Conservation (phyloP, 2,888 invertebrate genomes). For the Chorisops tibialis region DNA sequence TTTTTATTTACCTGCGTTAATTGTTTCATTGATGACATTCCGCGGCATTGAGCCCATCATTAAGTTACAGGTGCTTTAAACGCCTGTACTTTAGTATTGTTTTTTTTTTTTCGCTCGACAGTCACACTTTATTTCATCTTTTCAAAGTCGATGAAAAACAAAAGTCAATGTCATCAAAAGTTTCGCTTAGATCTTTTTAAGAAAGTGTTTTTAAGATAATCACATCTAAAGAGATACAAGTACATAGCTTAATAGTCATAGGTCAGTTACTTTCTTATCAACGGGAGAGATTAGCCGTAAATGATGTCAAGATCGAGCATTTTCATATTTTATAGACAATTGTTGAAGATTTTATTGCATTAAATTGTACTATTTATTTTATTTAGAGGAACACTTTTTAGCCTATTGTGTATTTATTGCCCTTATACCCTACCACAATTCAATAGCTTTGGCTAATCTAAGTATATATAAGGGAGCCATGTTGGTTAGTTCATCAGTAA, state of each 20-base stretch:
- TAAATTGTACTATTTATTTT: too few relatives aligned
- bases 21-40: slow-evolving; percentile 25
- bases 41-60: background rate
- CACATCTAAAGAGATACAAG: too few relatives aligned
- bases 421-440: too few relatives aligned
- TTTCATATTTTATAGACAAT: too few relatives aligned
- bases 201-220: too few relatives aligned
- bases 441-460: too few relatives aligned
- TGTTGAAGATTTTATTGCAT: too few relatives aligned
- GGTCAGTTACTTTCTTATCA: slow-evolving; percentile 21
- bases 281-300: background rate
- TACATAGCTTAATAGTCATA: slow-evolving; percentile 4
- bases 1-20: slow-evolving; percentile 7
- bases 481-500: too few relatives aligned
- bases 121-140: background rate
- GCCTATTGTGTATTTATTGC: too few relatives aligned
- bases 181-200: slow-evolving; percentile 6
- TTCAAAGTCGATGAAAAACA: background rate
- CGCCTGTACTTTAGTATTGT: too few relatives aligned
- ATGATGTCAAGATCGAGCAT: slow-evolving; percentile 8
- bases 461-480: too few relatives aligned
- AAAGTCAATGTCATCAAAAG: slow-evolving; percentile 7
- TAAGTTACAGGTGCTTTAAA: background rate
- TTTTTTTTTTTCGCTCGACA: background rate
- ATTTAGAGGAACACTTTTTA: too few relatives aligned